Evolutionary conservation across 2,888 invertebrate species (phyloP), one percentile per base, ranked within the genome.

Genomic region (Drosophila paracracens): DNA sequence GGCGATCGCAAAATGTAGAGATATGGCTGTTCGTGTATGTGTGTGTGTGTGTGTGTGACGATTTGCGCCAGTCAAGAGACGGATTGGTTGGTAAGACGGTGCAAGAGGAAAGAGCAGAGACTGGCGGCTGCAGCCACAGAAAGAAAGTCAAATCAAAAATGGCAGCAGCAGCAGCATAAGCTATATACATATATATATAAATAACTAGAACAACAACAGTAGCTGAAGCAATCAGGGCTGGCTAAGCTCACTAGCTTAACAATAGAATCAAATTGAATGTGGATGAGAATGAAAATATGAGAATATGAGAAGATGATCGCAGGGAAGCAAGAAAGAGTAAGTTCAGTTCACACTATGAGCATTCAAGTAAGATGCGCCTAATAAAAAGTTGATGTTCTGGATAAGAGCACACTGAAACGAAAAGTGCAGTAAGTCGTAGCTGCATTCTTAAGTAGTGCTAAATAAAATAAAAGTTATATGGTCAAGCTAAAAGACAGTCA

Each of bases 91-190:
- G 7, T 16, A 16, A 1, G 8, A 25, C 25, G 25, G 16, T 21
- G 51, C 25, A 27, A 53, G 52, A 10, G 25, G 21, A 38, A 46
- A 25, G 4, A 27, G 16, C 25, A 46, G 63, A 70, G 36, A 61
- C 57, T 38, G n/a, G 38, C 56, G 27, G 59, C 57, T 50, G 54
- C 61, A 58, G 53, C 66, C 57, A 43, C 52, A 70, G 50, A 56
- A 53, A 54, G 70, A 73, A 74, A 72, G 58, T 52, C 71, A 83
- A 85, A 83, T 85, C 88, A 84, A 75, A 84, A 84, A 66, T 78
- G 80, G 68, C 87, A 75, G 83, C 81, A 76, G 66, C 56, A 60
- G 70, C 57, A 76, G 58, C 68, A 46, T 50, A 63, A 66, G 66
- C 65, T 52, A 57, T 54, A 51, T 46, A 29, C 25, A 48, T 8